phyloP scores from a whole-genome alignment of 2,113 vertebrate genomes.

The Callionymus lyra region DNA sequence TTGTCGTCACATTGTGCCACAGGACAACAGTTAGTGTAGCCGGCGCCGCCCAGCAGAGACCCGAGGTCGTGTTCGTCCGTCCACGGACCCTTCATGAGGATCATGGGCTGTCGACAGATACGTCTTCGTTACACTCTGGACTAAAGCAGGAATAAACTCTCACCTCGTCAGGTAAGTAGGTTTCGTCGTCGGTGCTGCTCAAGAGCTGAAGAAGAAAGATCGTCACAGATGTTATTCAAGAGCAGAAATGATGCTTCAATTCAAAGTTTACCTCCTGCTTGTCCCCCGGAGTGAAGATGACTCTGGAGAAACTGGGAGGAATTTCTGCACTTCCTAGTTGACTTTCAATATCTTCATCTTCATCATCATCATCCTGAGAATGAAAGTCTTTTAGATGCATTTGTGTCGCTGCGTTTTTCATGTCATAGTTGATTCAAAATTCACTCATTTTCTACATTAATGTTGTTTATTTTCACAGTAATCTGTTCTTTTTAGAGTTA shows the following conservation, averaged over 20 bases:
- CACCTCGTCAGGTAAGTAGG: constrained; percentile 52
- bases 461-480: no score
- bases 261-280: constrained; percentile 48
- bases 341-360: constrained; percentile 30
- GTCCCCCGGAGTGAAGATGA: constrained; percentile 49
- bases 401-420: no score
- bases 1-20: constrained; percentile 38
- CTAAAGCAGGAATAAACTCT: neutral
- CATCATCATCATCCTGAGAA: constrained; percentile 36
- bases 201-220: constrained; percentile 48
- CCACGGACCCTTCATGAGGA: constrained; percentile 45
- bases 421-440: no score
- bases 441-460: no score
- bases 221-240: neutral
- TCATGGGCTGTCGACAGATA: constrained; percentile 39
- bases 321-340: constrained; percentile 32
- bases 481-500: no score
- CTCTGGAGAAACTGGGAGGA: constrained; percentile 56
- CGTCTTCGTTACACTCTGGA: neutral
- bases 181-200: constrained; percentile 61
- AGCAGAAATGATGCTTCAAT: no score
- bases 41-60: constrained; percentile 36
- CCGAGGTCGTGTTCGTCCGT: constrained; percentile 37
- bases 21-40: constrained; percentile 43
- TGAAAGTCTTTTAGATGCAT: no score